Percentiles rank a stretch among this genome's conserved stretches.
phyloP scores from a whole-genome alignment of 2,113 vertebrate species.

The Hypomesus transpacificus region DNA sequence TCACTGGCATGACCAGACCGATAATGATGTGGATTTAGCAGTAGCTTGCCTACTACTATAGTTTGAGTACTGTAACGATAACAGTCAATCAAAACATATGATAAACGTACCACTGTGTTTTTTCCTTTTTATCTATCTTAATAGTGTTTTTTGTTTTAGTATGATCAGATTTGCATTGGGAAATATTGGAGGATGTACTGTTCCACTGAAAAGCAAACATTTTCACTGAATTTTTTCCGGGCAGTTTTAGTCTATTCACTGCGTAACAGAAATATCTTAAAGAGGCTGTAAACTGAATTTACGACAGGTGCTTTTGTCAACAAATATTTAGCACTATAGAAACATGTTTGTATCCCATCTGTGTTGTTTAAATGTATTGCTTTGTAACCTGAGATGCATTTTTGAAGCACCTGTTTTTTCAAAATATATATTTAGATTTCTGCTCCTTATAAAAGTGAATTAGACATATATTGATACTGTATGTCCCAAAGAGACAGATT shows the following conservation, averaged over 20 bases:
- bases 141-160: too few species aligned
- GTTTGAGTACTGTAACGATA: neutral
- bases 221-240: neutral
- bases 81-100: neutral
- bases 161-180: too few species aligned
- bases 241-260: constrained; percentile 11
- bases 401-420: neutral
- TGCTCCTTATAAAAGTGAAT: too few species aligned
- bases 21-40: neutral
- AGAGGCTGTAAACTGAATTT: constrained; percentile 24
- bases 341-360: neutral
- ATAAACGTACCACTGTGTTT: neutral
- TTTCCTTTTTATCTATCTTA: too few species aligned
- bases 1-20: neutral
- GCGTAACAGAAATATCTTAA: neutral
- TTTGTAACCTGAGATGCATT: constrained; percentile 11
- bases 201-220: neutral
- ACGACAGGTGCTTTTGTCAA: neutral
- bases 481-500: too few species aligned
- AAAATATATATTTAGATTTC: too few species aligned
- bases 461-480: too few species aligned
- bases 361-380: constrained; percentile 3
- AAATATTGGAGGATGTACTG: too few species aligned
- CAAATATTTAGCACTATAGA: neutral
- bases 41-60: neutral